phyloP scores from a whole-genome alignment of 1,140 invertebrate species.

The Linepithema humile region DNA sequence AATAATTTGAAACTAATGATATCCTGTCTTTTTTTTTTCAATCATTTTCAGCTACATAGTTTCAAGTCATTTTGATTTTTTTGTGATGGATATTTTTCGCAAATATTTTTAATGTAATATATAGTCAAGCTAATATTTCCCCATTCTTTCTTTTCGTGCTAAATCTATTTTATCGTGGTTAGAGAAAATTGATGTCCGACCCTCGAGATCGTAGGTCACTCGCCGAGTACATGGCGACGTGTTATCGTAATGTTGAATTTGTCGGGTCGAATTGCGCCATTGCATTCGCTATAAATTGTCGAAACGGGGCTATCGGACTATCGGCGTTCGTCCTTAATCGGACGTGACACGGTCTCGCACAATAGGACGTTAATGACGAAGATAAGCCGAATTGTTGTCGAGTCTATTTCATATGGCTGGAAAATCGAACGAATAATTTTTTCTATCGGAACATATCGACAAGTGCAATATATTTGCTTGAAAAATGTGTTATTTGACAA shows the following conservation, averaged over 20 bases:
- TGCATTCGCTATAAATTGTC: slow-evolving; percentile 38
- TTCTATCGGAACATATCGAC: neutral
- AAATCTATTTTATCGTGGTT: no score
- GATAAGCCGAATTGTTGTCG: slow-evolving; percentile 37
- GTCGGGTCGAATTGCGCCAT: slow-evolving; percentile 27
- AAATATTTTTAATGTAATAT: no score
- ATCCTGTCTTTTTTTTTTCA: no score
- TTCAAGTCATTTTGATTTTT: no score
- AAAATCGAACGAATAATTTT: slow-evolving; percentile 24
- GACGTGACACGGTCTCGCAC: slow-evolving; percentile 23
- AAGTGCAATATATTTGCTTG: neutral
- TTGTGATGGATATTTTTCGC: no score
- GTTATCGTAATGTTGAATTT: slow-evolving; percentile 37
- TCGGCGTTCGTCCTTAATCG: slow-evolving; percentile 46
- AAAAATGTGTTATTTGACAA: neutral
- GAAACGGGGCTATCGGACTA: slow-evolving; percentile 41
- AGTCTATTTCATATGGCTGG: neutral
- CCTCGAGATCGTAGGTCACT: neutral
- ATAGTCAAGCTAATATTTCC: no score
- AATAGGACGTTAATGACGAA: slow-evolving; percentile 53
- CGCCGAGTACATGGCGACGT: neutral
- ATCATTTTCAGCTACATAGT: no score
- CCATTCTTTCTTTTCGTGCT: no score
- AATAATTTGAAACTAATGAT: no score
- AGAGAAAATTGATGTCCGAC: neutral